Evolutionary conservation across 2,113 vertebrate genomes (phyloP), one percentile per base, ranked within the genome.

Genomic region (Notarius quadriscutis): DNA sequence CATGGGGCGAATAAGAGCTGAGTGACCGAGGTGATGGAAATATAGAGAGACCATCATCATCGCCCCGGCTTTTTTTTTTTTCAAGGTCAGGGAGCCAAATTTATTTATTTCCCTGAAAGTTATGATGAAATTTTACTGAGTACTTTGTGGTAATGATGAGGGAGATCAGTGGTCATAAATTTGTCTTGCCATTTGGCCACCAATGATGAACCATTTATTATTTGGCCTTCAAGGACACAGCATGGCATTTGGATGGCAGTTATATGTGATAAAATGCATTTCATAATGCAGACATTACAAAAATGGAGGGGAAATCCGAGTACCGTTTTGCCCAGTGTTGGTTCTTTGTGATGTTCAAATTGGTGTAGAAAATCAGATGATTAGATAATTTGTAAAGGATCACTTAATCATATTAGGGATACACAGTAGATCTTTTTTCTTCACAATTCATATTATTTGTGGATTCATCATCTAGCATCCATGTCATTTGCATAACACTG

Each of bases 111-210:
- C 94, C 89, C 90, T 91, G 91, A 91, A 95, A 95, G 95, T 95
- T 95, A 95, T 94, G 94, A 95, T 95, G 94, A 95, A 94, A 95
- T 95, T 93, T 96, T 95, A 95, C 93, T 85, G 93, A 95, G 91
- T 95, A 94, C 95, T 94, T 95, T 94, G 93, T 92, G 89, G 88
- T 92, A 93, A 94, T 95, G 94, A 95, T 95, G 93, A 94, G 92
- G 88, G 87, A 93, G 93, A 95, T 95, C 94, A 93, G 94, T 74
- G 72, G 91, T 91, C 91, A 94, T 95, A 95, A 95, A 95, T 95
- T 94, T 93, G 89, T 93, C 93, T 93, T 93, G 92, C 91, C 92
- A 93, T 94, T 94, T 94, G 93, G 93, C 93, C 92, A 88, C 90
- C 91, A 90, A 91, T 94, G 92, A 95, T 94, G 92, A 95, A 94